Percentiles rank a stretch among this genome's conserved stretches.
Evolutionary conservation across 1,140 invertebrate species (phyloP).

Genomic region (Adoxophyes honmai): DNA sequence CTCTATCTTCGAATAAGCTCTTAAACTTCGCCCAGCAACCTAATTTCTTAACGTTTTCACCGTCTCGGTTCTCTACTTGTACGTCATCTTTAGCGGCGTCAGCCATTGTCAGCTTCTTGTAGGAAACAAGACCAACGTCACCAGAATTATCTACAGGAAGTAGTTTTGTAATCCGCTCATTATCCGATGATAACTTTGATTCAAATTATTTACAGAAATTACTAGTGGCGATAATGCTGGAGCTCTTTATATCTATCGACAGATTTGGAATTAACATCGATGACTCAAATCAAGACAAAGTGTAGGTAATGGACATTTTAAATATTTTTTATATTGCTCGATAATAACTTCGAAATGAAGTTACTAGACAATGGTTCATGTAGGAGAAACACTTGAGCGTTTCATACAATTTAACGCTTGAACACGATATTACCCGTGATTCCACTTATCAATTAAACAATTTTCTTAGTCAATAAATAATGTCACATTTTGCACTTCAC

Average conservation of each 20-base stretch:
- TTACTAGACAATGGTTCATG: too few species aligned
- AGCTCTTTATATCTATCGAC: not conserved
- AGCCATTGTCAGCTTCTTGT: not conserved
- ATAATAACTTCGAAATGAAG: too few species aligned
- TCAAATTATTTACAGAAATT: not conserved
- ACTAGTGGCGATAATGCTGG: not conserved
- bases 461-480: too few species aligned
- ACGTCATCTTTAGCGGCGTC: not conserved
- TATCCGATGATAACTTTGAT: constrained; percentile 13
- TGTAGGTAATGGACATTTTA: too few species aligned
- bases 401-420: too few species aligned
- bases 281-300: not conserved
- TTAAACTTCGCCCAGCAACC: constrained; percentile 65
- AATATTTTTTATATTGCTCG: too few species aligned
- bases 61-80: constrained; percentile 26
- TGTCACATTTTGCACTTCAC: not conserved
- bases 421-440: too few species aligned
- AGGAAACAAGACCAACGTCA: not conserved
- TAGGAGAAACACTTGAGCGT: too few species aligned
- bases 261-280: not conserved
- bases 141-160: not conserved
- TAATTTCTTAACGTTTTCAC: constrained; percentile 27
- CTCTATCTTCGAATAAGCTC: constrained; percentile 62
- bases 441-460: too few species aligned
- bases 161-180: constrained; percentile 25